Evolutionary conservation across 1,140 invertebrate species (phyloP), one percentile per base, ranked within the genome.

Genomic region (Hypsibius dujardini): DNA sequence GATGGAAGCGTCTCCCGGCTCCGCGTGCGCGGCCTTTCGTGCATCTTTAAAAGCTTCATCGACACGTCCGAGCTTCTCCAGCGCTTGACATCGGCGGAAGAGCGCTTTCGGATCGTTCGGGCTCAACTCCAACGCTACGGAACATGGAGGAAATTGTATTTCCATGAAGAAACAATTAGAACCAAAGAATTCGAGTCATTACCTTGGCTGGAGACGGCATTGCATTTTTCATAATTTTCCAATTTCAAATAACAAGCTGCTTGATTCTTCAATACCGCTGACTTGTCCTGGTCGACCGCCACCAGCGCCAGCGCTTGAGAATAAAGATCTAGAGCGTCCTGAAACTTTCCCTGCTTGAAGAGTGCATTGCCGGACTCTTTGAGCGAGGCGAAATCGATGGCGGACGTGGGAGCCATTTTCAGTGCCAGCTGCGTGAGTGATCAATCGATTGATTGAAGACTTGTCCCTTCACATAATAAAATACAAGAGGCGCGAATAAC

Each of bases 21-120:
- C 90, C 1, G 87, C 82, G 75, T 87, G 86, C 71, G 92, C 85
- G 69, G 95, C 84, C 47, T 87, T 83, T 72, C 87, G 84, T 1
- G 90, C 93, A 86, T 98, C 95, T 75, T 87, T 83, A 77, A 96
- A 97, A 1, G 95, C 91, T 78, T 95, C 90, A 78, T 95, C 92
- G 76, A 83, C 88, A 50, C 81, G 78, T 56, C 81, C 83, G 45
- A 94, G 76, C n/a, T 82, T 82, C 80, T 98, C 92, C 60, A 90
- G 83, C 0, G 94, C 93, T 79, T 93, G 90, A 59, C 90, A 90
- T 73, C 94, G 83, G 60, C 94, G 82, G 79, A 90, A 98, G 2
- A 98, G 79, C 1, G 94, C 87, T 79, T 98, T 98, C 0, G 92
- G 88, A 82, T 98, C 95, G 77, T 87, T 88, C 0, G 89, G 86